Conservation (phyloP, 1,140 invertebrate species). For the Plutomurus gul region DNA sequence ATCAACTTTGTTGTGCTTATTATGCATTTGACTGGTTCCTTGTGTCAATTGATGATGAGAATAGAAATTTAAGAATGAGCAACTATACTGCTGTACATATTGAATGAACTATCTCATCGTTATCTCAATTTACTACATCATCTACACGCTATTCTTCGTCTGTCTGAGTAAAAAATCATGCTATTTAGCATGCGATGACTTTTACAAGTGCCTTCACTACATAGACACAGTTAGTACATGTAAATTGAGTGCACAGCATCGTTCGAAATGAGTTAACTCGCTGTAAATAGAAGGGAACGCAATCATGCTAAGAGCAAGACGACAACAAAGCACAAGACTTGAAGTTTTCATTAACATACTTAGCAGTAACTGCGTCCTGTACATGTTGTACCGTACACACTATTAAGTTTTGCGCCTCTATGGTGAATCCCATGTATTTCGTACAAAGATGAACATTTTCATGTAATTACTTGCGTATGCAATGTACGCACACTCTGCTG, state of each 20-base stretch:
- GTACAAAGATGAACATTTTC: neutral
- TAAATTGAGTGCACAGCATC: too few relatives aligned
- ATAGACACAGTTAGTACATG: too few relatives aligned
- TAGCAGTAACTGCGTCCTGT: neutral
- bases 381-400: neutral
- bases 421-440: too few relatives aligned
- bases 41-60: slow-evolving; percentile 12
- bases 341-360: slow-evolving; percentile 15
- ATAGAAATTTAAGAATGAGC: neutral
- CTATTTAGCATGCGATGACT: neutral
- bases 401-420: neutral
- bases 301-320: neutral
- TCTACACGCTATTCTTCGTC: neutral
- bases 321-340: neutral
- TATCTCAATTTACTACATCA: slow-evolving; percentile 8
- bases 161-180: neutral
- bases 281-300: too few relatives aligned
- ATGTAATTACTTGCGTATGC: neutral
- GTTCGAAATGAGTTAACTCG: too few relatives aligned
- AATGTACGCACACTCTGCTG: neutral
- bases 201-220: neutral
- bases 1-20: neutral
- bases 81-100: neutral
- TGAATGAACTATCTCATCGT: neutral
- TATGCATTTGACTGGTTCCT: slow-evolving; percentile 12